A percentile compares a stretch with the other conserved stretches of the same genome.
Conservation (phyloP, 2,113 vertebrate species). For the Rhagologus leucostigma region DNA sequence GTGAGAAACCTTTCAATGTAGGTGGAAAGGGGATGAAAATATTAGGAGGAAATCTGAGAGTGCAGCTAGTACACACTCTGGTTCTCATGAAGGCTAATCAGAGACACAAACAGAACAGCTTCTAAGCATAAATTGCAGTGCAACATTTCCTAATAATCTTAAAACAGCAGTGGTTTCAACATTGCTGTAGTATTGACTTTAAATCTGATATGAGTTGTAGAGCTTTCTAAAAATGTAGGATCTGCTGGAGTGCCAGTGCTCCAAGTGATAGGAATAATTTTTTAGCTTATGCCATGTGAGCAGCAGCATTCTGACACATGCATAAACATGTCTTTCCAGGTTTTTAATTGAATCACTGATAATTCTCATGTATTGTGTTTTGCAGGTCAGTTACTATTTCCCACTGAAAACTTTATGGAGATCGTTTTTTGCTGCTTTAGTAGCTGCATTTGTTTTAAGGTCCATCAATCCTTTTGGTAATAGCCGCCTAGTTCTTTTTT, state of each 20-base stretch:
- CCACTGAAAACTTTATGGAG: slow-evolving; percentile 98
- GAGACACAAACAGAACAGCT: not conserved
- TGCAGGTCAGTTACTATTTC: slow-evolving; percentile 97
- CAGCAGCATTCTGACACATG: not conserved
- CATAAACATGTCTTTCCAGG: not conserved
- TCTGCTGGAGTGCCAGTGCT: not conserved
- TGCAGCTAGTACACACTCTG: not conserved
- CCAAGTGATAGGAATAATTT: not conserved
- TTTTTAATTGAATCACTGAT: not conserved
- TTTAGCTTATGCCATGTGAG: not conserved
- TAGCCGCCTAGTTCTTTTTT: slow-evolving; percentile 96
- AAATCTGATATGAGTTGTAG: not conserved
- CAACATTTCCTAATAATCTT: not conserved
- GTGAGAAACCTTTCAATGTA: not conserved
- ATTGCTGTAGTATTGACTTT: not conserved
- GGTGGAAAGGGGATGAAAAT: not conserved
- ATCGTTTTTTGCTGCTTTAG: slow-evolving; percentile 96
- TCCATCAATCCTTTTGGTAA: slow-evolving; percentile 99
- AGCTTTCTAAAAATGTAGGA: not conserved
- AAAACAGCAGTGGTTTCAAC: not conserved
- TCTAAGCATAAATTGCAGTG: not conserved
- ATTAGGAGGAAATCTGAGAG: not conserved
- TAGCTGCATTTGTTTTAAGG: slow-evolving; percentile 95
- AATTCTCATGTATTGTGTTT: not conserved
- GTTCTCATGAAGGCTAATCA: not conserved